These are phyloP conservation scores for Callochromis pleurospilus DNA, from an alignment of 2,113 vertebrate genomes.

Conservation along the genomic window DNA sequence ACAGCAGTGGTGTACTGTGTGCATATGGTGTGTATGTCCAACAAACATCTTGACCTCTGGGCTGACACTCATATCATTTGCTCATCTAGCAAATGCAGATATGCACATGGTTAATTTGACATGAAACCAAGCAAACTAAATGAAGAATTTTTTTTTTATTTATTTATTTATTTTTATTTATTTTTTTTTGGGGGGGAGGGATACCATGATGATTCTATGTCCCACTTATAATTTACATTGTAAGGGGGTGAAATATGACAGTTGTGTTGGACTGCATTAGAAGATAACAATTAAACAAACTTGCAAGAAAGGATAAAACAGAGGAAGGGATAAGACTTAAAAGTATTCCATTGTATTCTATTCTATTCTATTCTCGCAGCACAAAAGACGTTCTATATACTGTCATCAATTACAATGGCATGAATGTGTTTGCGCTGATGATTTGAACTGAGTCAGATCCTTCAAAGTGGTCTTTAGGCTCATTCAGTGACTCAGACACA, in stretches of 20 bases:
- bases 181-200: neutral
- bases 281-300: neutral
- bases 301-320: neutral
- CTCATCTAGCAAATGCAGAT: constrained; percentile 5
- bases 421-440: constrained; percentile 21
- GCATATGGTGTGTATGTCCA: neutral
- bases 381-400: neutral
- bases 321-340: neutral
- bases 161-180: too few species aligned
- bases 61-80: constrained; percentile 4
- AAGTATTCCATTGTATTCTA: neutral
- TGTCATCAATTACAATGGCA: constrained; percentile 36
- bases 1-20: neutral
- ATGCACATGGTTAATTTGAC: constrained; percentile 14
- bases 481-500: neutral
- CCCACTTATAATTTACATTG: neutral
- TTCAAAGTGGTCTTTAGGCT: constrained; percentile 24
- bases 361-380: neutral
- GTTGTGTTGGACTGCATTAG: neutral
- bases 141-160: too few species aligned
- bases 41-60: neutral
- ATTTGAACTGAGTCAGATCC: constrained; percentile 38
- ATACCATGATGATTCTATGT: neutral
- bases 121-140: constrained; percentile 13
- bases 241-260: neutral